These are phyloP conservation scores for Spialia ferax DNA, from an alignment of 2,888 invertebrate species.

Conservation along the genomic window DNA sequence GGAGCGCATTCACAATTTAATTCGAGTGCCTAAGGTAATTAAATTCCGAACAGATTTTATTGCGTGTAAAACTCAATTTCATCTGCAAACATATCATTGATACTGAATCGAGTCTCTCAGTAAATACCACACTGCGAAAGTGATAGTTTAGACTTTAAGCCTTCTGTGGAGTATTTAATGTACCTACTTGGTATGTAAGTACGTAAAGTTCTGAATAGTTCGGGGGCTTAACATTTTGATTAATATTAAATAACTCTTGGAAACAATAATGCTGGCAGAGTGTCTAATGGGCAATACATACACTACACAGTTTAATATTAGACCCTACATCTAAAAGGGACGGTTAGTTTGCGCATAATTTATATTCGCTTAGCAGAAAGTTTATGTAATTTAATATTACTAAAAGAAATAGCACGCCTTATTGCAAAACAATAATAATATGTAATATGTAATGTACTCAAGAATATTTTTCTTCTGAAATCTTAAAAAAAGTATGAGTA, in stretches of 20 bases:
- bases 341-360: background rate
- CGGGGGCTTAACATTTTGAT: background rate
- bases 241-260: constrained; percentile 10
- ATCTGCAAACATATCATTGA: constrained; percentile 6
- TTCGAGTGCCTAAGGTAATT: constrained; percentile 16
- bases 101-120: background rate
- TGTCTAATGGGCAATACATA: constrained; percentile 2
- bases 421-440: no score
- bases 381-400: background rate
- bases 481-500: background rate
- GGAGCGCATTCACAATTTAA: background rate
- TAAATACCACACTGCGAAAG: background rate
- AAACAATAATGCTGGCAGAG: background rate
- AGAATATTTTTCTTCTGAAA: background rate
- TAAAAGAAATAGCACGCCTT: background rate
- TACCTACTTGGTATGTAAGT: background rate
- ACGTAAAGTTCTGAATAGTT: constrained; percentile 6
- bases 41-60: constrained; percentile 15
- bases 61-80: constrained; percentile 9
- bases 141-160: background rate
- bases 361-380: background rate
- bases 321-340: background rate
- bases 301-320: constrained; percentile 1
- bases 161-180: background rate
- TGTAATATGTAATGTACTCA: background rate